Evolutionary conservation across 2,888 invertebrate species (phyloP).

Genomic region (Xestia c-nigrum): DNA sequence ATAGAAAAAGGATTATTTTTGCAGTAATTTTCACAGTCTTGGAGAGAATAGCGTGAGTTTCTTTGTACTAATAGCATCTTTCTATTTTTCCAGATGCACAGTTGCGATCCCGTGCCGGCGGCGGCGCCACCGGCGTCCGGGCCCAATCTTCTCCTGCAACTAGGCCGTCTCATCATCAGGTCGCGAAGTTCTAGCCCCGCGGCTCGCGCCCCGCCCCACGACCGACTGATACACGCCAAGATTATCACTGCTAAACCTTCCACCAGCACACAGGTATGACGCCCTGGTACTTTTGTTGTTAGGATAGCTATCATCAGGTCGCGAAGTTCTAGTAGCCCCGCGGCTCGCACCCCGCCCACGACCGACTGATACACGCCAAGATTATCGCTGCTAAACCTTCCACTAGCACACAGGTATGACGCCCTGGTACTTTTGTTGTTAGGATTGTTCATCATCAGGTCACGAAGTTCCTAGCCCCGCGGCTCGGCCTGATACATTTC

Average conservation of each 20-base stretch:
- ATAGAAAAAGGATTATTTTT: background rate
- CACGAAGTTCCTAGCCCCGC: slow-evolving; percentile 89
- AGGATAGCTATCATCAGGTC: slow-evolving; percentile 92
- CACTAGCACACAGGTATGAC: slow-evolving; percentile 75
- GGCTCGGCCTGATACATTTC: slow-evolving; percentile 69
- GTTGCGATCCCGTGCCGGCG: slow-evolving; percentile 82
- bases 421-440: slow-evolving; percentile 71
- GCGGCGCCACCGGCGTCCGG: slow-evolving; percentile 80
- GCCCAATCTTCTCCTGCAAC: slow-evolving; percentile 89
- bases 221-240: slow-evolving; percentile 77
- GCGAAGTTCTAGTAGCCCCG: slow-evolving; percentile 87
- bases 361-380: slow-evolving; percentile 77
- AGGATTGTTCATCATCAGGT: slow-evolving; percentile 92
- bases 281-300: slow-evolving; percentile 71
- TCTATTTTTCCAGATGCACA: slow-evolving; percentile 84
- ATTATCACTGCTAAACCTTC: slow-evolving; percentile 76
- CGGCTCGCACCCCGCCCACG: slow-evolving; percentile 75
- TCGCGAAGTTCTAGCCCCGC: slow-evolving; percentile 89
- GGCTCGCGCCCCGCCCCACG: slow-evolving; percentile 75
- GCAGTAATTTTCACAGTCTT: background rate
- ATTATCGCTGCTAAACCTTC: slow-evolving; percentile 76
- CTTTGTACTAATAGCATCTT: background rate
- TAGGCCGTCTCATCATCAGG: slow-evolving; percentile 92
- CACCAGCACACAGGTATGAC: slow-evolving; percentile 75
- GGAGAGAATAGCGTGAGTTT: background rate